A percentile compares a stretch with the other conserved stretches of the same genome.
phyloP scores from a whole-genome alignment of 2,797 vertebrate species.

The Synaphobranchus kaupii region DNA sequence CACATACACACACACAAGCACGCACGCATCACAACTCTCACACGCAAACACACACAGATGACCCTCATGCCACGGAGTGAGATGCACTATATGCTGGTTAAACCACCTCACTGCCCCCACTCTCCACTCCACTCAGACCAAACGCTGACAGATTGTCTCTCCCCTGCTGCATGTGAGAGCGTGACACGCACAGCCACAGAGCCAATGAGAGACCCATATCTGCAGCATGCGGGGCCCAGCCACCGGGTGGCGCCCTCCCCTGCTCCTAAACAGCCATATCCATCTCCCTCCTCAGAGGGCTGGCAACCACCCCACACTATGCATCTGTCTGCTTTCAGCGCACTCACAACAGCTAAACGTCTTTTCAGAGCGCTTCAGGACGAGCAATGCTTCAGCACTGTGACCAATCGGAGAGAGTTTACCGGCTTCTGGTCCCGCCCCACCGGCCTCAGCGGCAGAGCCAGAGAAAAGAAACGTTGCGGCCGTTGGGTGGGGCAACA shows the following conservation, averaged over 20 bases:
- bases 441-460: not conserved
- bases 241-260: conserved; percentile 3
- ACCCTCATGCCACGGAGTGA: conserved; percentile 28
- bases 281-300: not conserved
- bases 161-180: conserved; percentile 48
- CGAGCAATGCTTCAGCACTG: not conserved
- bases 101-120: conserved; percentile 50
- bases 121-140: not conserved
- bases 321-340: not conserved
- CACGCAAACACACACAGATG: not conserved
- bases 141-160: conserved; percentile 51
- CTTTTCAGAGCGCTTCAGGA: not conserved
- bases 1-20: not conserved
- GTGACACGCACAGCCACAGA: conserved; percentile 47
- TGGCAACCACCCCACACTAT: not conserved
- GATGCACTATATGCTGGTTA: conserved; percentile 47
- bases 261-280: not conserved
- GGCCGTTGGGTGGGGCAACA: not conserved
- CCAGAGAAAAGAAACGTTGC: not conserved
- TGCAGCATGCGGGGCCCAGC: not conserved
- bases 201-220: not conserved
- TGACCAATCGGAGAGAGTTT: not conserved
- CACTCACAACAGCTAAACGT: not conserved
- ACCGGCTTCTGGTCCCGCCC: too few species aligned
- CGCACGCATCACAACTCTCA: not conserved